A percentile compares a stretch with the other conserved stretches of the same genome.
Evolutionary conservation across 1,140 invertebrate genomes (phyloP).

Genomic region (Scaptomyza pallida): DNA sequence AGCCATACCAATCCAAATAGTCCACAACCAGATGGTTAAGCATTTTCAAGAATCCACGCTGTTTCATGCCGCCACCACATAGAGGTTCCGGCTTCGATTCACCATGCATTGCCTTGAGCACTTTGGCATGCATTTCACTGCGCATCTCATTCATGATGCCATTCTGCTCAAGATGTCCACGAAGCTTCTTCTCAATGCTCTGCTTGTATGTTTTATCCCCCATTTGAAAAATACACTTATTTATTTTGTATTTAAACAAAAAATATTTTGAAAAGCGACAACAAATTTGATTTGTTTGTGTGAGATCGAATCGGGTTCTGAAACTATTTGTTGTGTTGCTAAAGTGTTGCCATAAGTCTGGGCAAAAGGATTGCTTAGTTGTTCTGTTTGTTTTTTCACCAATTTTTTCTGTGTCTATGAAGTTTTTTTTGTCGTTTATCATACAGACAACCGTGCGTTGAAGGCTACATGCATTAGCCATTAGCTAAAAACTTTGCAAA

Average conservation of each 20-base stretch:
- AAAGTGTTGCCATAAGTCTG: not conserved
- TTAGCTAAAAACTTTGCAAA: conserved; percentile 33
- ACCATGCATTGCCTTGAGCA: conserved; percentile 44
- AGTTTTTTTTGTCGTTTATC: conserved; percentile 69
- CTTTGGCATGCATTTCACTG: conserved; percentile 53
- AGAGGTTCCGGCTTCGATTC: conserved; percentile 23
- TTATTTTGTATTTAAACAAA: conserved; percentile 10
- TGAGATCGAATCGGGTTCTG: not conserved
- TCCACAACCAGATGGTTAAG: conserved; percentile 67
- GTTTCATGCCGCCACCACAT: conserved; percentile 8
- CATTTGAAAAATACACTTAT: conserved; percentile 12
- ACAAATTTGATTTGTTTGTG: conserved; percentile 17
- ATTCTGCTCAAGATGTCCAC: conserved; percentile 41
- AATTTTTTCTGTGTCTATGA: conserved; percentile 53
- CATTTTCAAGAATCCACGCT: conserved; percentile 23
- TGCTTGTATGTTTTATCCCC: conserved; percentile 19
- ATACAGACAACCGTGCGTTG: conserved; percentile 63
- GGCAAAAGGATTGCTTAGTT: conserved; percentile 25
- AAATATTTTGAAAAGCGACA: conserved; percentile 9
- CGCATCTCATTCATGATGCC: conserved; percentile 48
- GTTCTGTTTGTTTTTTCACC: not conserved
- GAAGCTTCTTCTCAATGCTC: conserved; percentile 49
- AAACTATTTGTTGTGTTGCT: not conserved
- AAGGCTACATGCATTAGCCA: conserved; percentile 52
- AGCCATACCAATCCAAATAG: conserved; percentile 67